These are phyloP conservation scores for Tokudaia muenninki DNA, from an alignment of 2,797 vertebrate genomes.

Conservation along the genomic window DNA sequence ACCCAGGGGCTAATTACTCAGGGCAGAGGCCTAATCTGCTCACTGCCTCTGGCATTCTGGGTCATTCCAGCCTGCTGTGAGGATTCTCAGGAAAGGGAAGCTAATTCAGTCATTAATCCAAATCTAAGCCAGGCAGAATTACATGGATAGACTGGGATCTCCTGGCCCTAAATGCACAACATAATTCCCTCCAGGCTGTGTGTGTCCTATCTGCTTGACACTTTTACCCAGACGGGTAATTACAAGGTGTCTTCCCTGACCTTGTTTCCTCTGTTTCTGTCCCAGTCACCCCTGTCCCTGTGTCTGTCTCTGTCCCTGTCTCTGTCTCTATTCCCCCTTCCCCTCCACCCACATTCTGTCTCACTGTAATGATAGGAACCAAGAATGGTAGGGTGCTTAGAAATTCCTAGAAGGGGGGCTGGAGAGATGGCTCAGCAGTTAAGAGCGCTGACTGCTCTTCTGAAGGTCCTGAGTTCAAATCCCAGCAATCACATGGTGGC, in stretches of 20 bases:
- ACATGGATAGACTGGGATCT: conserved; percentile 5
- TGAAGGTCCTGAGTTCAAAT: too few species aligned
- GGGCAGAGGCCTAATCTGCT: conserved; percentile 14
- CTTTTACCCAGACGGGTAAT: background rate
- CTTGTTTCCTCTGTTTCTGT: background rate
- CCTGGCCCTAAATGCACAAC: background rate
- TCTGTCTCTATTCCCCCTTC: background rate
- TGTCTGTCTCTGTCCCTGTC: background rate
- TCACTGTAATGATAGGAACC: background rate
- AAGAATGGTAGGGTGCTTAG: background rate
- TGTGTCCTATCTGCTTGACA: background rate
- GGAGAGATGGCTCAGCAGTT: too few species aligned
- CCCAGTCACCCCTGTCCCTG: background rate
- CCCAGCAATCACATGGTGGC: too few species aligned
- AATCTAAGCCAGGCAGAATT: conserved; percentile 46
- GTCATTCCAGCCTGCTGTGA: conserved; percentile 60
- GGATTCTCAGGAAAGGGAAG: conserved; percentile 51
- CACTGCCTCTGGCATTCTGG: background rate
- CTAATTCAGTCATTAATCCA: conserved; percentile 66
- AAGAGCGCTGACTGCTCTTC: too few species aligned
- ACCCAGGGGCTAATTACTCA: background rate
- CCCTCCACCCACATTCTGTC: background rate
- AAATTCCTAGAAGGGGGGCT: background rate
- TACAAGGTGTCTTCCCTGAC: background rate
- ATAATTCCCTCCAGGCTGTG: background rate